Conservation (phyloP, 2,888 invertebrate genomes). For the Pterostichus madidus region DNA sequence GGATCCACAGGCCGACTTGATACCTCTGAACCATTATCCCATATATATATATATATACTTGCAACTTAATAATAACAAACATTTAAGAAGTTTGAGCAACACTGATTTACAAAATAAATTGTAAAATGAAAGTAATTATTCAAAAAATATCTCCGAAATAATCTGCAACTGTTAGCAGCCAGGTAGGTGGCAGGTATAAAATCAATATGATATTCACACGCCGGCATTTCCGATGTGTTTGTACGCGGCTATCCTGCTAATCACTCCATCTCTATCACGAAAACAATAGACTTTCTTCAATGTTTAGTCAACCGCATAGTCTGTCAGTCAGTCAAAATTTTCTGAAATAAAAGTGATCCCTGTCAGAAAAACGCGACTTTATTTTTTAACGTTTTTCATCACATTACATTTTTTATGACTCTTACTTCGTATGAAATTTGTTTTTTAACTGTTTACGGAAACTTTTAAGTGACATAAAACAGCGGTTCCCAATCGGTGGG, state of each 20-base stretch:
- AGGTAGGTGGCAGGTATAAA: slow-evolving; percentile 18
- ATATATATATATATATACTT: too few species aligned
- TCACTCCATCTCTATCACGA: slow-evolving; percentile 40
- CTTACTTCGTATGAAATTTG: slow-evolving; percentile 42
- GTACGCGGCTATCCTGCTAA: neutral
- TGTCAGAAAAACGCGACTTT: neutral
- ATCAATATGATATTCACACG: slow-evolving; percentile 32
- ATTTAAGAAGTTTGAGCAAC: too few species aligned
- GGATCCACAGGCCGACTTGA: too few species aligned
- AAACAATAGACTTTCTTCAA: slow-evolving; percentile 22
- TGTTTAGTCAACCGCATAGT: neutral
- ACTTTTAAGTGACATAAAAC: slow-evolving; percentile 41
- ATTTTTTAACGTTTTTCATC: slow-evolving; percentile 37
- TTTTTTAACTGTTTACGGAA: slow-evolving; percentile 48
- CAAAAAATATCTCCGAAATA: too few species aligned
- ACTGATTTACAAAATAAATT: too few species aligned
- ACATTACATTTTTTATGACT: slow-evolving; percentile 35
- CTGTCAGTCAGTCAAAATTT: neutral
- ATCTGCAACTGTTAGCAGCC: too few species aligned
- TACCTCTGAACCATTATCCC: too few species aligned
- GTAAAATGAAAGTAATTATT: too few species aligned
- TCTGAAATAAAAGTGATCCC: slow-evolving; percentile 3
- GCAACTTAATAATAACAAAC: too few species aligned
- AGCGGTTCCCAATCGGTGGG: slow-evolving; percentile 23
- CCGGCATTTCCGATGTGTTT: slow-evolving; percentile 20